Conservation (phyloP, 2,888 invertebrate species). For the Dastarcus helophoroides region DNA sequence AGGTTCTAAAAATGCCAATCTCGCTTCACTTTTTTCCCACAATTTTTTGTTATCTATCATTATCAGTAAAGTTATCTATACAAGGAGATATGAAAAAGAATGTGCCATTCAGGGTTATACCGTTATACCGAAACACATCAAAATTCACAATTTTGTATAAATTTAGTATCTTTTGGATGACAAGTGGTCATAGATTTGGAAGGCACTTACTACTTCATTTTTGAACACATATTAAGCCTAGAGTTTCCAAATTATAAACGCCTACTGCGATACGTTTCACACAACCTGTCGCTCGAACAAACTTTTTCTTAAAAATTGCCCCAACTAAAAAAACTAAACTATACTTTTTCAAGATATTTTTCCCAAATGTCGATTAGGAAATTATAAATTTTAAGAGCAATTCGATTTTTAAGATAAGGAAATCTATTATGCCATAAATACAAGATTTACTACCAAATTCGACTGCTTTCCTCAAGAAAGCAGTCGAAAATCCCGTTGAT, state of each 20-base stretch:
- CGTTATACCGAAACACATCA: slow-evolving; percentile 42
- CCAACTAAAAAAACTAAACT: no score
- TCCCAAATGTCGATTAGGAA: neutral
- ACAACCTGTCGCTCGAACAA: neutral
- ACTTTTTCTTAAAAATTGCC: no score
- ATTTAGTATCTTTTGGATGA: slow-evolving; percentile 35
- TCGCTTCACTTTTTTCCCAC: slow-evolving; percentile 30
- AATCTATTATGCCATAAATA: no score
- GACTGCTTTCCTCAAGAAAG: no score
- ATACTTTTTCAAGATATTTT: slow-evolving; percentile 1
- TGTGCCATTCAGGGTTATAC: slow-evolving; percentile 69
- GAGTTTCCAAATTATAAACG: slow-evolving; percentile 41
- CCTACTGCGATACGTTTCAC: slow-evolving; percentile 12
- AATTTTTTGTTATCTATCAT: slow-evolving; percentile 19
- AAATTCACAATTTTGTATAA: slow-evolving; percentile 35
- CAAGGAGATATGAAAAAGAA: slow-evolving; percentile 28
- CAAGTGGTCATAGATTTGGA: slow-evolving; percentile 59
- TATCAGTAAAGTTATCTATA: slow-evolving; percentile 12
- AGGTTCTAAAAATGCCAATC: slow-evolving; percentile 32
- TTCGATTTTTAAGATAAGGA: slow-evolving; percentile 6
- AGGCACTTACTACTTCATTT: slow-evolving; percentile 72
- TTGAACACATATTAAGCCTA: slow-evolving; percentile 66
- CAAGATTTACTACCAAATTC: no score
- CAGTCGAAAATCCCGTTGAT: no score
- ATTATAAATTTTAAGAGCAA: neutral